These are phyloP conservation scores for Arizona elegans DNA, from an alignment of 2,113 vertebrate species.

Conservation along the genomic window DNA sequence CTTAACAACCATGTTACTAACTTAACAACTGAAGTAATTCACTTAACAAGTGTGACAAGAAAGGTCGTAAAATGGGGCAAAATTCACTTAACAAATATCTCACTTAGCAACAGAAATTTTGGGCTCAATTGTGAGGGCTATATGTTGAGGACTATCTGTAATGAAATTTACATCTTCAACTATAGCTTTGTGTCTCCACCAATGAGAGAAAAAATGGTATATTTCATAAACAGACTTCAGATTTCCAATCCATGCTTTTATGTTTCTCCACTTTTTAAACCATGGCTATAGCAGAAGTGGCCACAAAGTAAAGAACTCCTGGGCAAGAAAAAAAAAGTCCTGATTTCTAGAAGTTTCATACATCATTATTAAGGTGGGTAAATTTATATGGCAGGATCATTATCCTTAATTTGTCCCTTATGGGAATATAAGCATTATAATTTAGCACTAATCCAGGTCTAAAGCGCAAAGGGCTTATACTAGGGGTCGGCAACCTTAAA, in stretches of 20 bases:
- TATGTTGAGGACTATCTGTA: neutral
- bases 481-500: no score
- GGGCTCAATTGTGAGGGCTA: neutral
- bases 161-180: neutral
- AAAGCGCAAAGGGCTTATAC: neutral
- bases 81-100: neutral
- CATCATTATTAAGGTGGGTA: neutral
- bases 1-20: neutral
- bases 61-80: neutral
- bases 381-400: neutral
- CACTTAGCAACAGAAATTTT: neutral
- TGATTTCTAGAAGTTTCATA: neutral
- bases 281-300: neutral
- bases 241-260: neutral
- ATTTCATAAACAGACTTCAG: neutral
- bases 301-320: neutral
- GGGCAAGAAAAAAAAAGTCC: neutral
- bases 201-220: neutral
- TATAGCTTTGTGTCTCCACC: neutral
- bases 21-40: neutral
- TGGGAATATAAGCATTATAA: neutral
- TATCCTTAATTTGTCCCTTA: neutral
- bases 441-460: neutral
- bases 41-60: neutral
- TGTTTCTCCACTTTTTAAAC: neutral